These are phyloP conservation scores for Drosophila bocki DNA, from an alignment of 1,140 invertebrate genomes.

Conservation along the genomic window DNA sequence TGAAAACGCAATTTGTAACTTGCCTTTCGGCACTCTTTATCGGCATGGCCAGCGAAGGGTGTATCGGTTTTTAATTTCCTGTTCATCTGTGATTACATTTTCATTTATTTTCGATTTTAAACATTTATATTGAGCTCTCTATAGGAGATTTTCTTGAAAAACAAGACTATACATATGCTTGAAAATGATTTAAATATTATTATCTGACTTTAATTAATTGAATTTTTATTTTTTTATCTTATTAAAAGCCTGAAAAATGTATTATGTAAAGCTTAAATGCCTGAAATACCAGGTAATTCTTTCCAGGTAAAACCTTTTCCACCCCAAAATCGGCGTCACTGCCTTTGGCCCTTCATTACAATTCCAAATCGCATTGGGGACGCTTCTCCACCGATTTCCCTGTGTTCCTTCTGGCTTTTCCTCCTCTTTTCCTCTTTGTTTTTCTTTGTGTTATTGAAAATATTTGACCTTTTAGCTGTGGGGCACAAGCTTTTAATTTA, in stretches of 20 bases:
- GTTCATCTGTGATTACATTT: conserved; percentile 15
- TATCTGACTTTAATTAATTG: neutral
- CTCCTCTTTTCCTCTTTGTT: neutral
- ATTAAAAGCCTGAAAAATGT: too few species aligned
- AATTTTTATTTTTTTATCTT: neutral
- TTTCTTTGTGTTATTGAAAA: conserved; percentile 48
- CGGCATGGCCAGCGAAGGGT: conserved; percentile 6
- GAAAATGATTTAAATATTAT: neutral
- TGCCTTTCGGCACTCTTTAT: conserved; percentile 15
- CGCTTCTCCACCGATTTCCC: conserved; percentile 1
- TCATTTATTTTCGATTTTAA: neutral
- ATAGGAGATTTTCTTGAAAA: neutral
- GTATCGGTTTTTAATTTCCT: conserved; percentile 4
- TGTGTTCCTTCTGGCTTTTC: conserved; percentile 1
- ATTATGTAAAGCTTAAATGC: neutral
- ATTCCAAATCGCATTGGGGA: conserved; percentile 27
- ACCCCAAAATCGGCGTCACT: neutral
- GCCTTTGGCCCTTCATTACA: conserved; percentile 32
- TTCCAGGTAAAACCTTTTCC: neutral
- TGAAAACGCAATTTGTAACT: conserved; percentile 20
- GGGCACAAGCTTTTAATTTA: conserved; percentile 54
- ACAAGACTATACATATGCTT: neutral
- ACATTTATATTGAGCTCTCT: neutral
- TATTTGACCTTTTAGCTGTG: conserved; percentile 53
- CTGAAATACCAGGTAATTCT: neutral